Base-by-base conservation (phyloP, 2,888 invertebrate genomes). In the Zele albiditarsus region DNA sequence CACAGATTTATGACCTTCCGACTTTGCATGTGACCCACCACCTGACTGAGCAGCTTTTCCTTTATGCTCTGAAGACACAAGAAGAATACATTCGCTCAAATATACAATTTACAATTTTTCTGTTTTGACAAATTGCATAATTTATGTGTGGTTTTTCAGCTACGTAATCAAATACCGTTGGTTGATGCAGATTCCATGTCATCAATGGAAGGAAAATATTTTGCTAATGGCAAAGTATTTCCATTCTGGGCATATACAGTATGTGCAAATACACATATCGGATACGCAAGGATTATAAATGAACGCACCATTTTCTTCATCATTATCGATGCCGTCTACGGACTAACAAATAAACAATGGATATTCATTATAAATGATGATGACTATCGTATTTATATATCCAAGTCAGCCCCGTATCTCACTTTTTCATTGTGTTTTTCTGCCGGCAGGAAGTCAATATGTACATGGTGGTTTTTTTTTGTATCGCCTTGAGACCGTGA, bases 1-100 rank as follows among this genome's bases (percentile, higher is more conserved):
- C 3, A 80, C 74, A 8, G 79, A 38, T 31, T 78, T 79, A 60
- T 81, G 82, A 75, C 84, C 81, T 16, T 84, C 83, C 49, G 80
- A 82, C 6, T 84, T 77, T 70, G 83, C 82, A 63, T 83, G 74
- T 23, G 74, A 68, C 0, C 78, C 83, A 12, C 78, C 83, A 14
- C 83, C 83, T 60, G 82, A 81, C 62, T 85, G 85, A 62, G 73
- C 75, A 27, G 82, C 78, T 33, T 83, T 82, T 33, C 79, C 78
- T 8, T 76, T 80, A 77, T 87, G 87, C 2, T 72, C 57, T 2
- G 31, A n/a, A 23, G 80, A 84, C 38, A 82, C 78, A 60, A 87
- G 84, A 60, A 25, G 14, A 27, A 27, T 60, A 10, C 14, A 60
- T 58, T 25, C 4, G 14, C 12, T 12, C 12, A 27, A 27, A 16